phyloP scores from a whole-genome alignment of 2,797 vertebrate species.

The Sciurus vulgaris region DNA sequence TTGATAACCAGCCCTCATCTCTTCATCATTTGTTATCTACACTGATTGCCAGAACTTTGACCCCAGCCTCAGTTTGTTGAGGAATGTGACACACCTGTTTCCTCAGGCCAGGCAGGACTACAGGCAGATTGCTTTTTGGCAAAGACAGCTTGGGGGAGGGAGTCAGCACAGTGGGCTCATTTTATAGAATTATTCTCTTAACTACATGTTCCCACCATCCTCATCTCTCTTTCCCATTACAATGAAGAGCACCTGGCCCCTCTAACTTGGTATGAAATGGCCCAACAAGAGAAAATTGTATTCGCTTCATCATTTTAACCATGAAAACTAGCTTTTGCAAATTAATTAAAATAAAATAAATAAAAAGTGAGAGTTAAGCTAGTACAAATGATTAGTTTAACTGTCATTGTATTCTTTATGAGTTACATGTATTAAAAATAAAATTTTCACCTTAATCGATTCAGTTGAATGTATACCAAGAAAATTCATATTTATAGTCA shows the following conservation, averaged over 20 bases:
- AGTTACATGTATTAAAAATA: neutral
- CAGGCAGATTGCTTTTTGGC: too few relatives aligned
- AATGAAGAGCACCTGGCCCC: neutral
- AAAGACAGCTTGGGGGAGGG: too few relatives aligned
- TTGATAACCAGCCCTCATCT: too few relatives aligned
- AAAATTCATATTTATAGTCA: neutral
- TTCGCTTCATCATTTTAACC: neutral
- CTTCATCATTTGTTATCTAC: too few relatives aligned
- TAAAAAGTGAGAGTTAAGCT: neutral
- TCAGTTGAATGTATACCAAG: neutral
- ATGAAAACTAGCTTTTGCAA: neutral
- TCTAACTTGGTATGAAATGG: neutral
- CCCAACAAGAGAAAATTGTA: neutral
- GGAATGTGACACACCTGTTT: too few relatives aligned
- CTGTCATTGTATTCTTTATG: neutral
- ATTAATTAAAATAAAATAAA: slow-evolving; percentile 22
- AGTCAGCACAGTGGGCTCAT: too few relatives aligned
- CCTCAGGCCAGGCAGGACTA: too few relatives aligned
- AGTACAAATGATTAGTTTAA: neutral
- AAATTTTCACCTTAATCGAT: neutral
- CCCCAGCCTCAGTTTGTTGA: too few relatives aligned
- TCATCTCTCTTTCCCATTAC: too few relatives aligned
- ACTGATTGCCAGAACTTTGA: too few relatives aligned
- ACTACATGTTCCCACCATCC: too few relatives aligned
- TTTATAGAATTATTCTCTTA: too few relatives aligned